Evolutionary conservation across 2,797 vertebrate genomes (phyloP).

Genomic region (Danio albolineatus): DNA sequence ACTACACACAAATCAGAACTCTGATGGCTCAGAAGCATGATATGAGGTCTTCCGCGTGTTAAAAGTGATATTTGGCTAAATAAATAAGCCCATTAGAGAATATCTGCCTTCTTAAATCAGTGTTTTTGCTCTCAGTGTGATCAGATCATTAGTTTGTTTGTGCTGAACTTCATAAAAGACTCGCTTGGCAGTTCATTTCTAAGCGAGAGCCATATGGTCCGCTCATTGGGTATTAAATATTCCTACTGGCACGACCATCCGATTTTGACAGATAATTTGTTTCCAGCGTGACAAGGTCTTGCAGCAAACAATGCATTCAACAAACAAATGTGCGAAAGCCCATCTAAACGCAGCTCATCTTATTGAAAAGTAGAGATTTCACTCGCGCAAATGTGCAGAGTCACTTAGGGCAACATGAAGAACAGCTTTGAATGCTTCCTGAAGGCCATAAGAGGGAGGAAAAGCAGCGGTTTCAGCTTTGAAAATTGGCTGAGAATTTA

Average conservation of each 20-base stretch:
- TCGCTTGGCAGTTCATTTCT: slow-evolving; percentile 4
- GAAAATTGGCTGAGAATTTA: slow-evolving; percentile 73
- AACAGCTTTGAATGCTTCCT: slow-evolving; percentile 35
- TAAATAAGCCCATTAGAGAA: not conserved
- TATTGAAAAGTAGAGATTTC: not conserved
- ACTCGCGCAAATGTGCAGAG: not conserved
- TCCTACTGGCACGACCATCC: slow-evolving; percentile 15
- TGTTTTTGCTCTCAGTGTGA: not conserved
- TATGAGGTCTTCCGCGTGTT: not conserved
- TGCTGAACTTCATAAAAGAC: slow-evolving; percentile 22
- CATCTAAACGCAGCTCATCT: not conserved
- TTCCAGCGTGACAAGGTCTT: slow-evolving; percentile 20
- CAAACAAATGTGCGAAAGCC: slow-evolving; percentile 6
- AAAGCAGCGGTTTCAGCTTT: slow-evolving; percentile 68
- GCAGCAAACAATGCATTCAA: slow-evolving; percentile 32
- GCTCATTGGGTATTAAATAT: slow-evolving; percentile 30
- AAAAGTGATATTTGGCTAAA: not conserved
- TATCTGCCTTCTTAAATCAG: slow-evolving; percentile 14
- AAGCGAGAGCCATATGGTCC: slow-evolving; percentile 17
- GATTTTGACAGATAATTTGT: slow-evolving; percentile 34
- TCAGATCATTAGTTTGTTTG: slow-evolving; percentile 33
- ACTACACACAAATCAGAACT: not conserved
- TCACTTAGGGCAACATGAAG: not conserved
- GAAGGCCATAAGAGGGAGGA: slow-evolving; percentile 55
- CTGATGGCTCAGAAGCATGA: not conserved